Conservation (phyloP, 2,113 vertebrate genomes). For the Enhydra lutris region DNA sequence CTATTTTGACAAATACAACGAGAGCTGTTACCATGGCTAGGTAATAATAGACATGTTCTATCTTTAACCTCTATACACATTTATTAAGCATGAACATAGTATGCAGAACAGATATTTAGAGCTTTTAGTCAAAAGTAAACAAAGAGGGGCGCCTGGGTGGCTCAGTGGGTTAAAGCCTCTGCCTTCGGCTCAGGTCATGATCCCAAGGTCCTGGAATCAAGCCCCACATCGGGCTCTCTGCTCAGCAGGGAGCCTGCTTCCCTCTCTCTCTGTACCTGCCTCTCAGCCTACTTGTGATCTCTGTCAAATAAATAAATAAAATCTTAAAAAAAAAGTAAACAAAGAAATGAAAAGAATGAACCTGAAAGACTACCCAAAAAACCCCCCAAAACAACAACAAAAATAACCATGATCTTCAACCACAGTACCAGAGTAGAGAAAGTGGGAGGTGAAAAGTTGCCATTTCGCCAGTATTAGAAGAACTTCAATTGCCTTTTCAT, state of each 20-base stretch:
- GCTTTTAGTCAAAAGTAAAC: constrained; percentile 33
- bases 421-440: background rate
- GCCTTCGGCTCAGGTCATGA: no score
- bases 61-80: background rate
- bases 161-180: no score
- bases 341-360: constrained; percentile 40
- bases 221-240: no score
- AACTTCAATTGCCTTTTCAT: constrained; percentile 24
- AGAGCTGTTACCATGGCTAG: background rate
- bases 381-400: background rate
- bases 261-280: no score
- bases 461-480: background rate
- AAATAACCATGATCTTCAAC: background rate
- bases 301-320: no score
- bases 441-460: background rate
- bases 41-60: background rate
- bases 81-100: constrained; percentile 26
- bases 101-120: constrained; percentile 21
- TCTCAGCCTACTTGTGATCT: no score
- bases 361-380: background rate
- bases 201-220: no score
- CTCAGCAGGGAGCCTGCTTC: no score
- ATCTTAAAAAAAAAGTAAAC: constrained; percentile 27
- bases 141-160: background rate
- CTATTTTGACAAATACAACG: background rate